phyloP scores from a whole-genome alignment of 2,113 vertebrate species.

The Tupaia tana region DNA sequence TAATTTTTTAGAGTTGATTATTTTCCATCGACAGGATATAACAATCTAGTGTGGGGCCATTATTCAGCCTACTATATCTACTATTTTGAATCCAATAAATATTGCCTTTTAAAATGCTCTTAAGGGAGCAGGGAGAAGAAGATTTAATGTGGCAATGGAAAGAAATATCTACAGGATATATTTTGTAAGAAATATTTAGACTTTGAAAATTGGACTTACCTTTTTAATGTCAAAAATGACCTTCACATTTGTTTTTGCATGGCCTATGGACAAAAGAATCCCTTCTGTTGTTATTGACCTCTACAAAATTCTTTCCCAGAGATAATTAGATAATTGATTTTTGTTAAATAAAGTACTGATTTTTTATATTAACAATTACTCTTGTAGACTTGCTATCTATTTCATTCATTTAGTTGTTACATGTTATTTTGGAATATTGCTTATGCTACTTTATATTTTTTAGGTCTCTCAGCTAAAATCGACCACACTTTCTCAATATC shows the following conservation, averaged over 20 bases:
- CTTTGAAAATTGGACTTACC: neutral
- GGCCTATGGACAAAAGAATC: neutral
- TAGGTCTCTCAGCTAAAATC: neutral
- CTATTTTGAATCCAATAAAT: neutral
- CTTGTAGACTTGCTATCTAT: neutral
- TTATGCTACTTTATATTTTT: conserved; percentile 42
- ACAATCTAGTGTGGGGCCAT: neutral
- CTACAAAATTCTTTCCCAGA: neutral
- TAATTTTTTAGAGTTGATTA: too few relatives aligned
- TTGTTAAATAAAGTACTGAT: neutral
- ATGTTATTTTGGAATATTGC: neutral
- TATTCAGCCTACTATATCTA: neutral
- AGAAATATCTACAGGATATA: neutral
- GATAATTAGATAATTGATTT: neutral
- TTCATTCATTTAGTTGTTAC: neutral
- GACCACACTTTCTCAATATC: neutral
- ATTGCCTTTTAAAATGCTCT: neutral
- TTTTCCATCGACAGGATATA: too few relatives aligned
- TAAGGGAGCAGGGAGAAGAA: neutral
- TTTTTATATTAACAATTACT: neutral
- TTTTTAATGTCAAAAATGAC: neutral
- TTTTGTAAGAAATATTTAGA: neutral
- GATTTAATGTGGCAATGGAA: neutral
- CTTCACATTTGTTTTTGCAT: neutral
- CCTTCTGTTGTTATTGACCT: neutral